Evolutionary conservation across 1,140 invertebrate species (phyloP).

Genomic region (Pseudobourletiella spinata): DNA sequence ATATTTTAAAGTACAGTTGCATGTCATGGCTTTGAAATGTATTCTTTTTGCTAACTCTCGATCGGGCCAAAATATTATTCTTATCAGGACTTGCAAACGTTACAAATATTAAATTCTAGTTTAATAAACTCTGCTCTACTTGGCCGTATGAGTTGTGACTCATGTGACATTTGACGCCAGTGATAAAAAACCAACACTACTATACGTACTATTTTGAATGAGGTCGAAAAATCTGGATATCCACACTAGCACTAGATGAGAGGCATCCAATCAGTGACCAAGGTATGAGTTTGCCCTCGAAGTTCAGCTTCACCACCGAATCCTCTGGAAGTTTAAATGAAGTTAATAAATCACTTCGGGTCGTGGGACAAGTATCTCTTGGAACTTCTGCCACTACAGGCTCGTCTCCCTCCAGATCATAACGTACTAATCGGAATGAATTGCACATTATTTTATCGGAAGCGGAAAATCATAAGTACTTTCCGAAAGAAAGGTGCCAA

Average conservation of each 20-base stretch:
- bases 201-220: constrained; percentile 34
- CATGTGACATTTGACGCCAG: too few species aligned
- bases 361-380: not conserved
- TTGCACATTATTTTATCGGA: too few species aligned
- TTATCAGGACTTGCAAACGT: too few species aligned
- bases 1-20: not conserved
- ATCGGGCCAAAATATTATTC: too few species aligned
- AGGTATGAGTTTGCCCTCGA: constrained; percentile 27
- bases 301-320: constrained; percentile 27
- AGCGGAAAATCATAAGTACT: too few species aligned
- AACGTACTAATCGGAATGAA: constrained; percentile 15
- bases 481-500: too few species aligned
- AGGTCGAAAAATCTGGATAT: constrained; percentile 33
- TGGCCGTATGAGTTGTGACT: too few species aligned
- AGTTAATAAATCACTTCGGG: constrained; percentile 8
- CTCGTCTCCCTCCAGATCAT: constrained; percentile 3
- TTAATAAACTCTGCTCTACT: too few species aligned
- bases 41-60: too few species aligned
- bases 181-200: too few species aligned
- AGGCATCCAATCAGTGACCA: constrained; percentile 22
- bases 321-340: constrained; percentile 18
- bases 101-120: too few species aligned
- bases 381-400: not conserved
- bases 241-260: not conserved
- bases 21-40: not conserved